Evolutionary conservation across 1,140 invertebrate species (phyloP), one percentile per base, ranked within the genome.

Genomic region (Brachionus rubens): DNA sequence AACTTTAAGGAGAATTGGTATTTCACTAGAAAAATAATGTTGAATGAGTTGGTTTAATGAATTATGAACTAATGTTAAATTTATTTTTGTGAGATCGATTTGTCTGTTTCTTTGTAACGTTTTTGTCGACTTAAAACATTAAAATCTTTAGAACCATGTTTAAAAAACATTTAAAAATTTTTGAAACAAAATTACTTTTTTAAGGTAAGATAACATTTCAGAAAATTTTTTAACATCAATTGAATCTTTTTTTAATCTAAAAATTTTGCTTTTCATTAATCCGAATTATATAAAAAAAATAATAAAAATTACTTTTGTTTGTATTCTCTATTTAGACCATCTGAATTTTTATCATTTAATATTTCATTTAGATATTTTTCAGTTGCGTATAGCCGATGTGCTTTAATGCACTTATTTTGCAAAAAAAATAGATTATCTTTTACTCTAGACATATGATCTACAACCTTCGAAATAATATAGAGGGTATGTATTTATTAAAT

Each of bases 11-110:
- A 65, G 26, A 3, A 24, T 36, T 26, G 59, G 59, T 24, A 65
- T 43, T 65, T 65, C 59, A 10, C 40, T 65, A 5, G 40, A 65
- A 65, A 65, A 43, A 28, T 65, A 65, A 43, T 65, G 19, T 36
- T 65, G 59, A 26, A 36, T 14, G 12, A 26, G 36, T 24, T 65
- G 41, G 24, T 65, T 65, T 24, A 65, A 14, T 24, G 40, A 30
- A 41, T 43, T 36, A 65, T 40, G 2, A 43, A 43, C 26, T 6
- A 28, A 12, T 16, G 43, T 14, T 10, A 19, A 65, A 36, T 65
- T 65, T 14, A 65, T 19, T 65, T 65, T 65, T 0, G 59, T 41
- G 2, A 65, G 21, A 24, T 65, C 59, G 24, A 65, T 65, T 65
- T 65, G 59, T 14, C 40, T 16, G 5, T 65, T 36, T 65, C 59